These are phyloP conservation scores for Larimichthys polyactis DNA, from an alignment of 2,113 vertebrate genomes.

Conservation along the genomic window DNA sequence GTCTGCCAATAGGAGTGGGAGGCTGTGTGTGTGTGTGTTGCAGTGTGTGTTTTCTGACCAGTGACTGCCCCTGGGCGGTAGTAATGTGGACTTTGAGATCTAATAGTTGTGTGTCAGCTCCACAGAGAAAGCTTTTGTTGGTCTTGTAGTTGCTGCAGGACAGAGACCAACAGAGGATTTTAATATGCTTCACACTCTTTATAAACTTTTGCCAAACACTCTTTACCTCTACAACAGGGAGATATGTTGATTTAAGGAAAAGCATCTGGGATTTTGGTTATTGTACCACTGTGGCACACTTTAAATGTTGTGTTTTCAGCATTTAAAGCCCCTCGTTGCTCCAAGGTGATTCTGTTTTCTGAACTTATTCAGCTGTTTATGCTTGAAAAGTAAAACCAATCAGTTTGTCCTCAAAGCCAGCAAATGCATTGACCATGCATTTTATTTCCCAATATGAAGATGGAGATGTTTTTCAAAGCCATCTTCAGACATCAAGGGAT, in stretches of 20 bases:
- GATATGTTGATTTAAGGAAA: not conserved
- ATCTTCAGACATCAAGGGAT: not conserved
- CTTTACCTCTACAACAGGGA: not conserved
- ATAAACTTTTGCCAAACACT: not conserved
- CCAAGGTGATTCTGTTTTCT: not conserved
- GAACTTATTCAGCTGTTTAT: not conserved
- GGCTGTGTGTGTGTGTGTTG: conserved; percentile 29
- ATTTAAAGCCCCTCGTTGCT: not conserved
- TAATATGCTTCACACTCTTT: conserved; percentile 8
- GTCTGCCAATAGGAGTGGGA: conserved; percentile 37
- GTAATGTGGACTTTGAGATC: conserved; percentile 75
- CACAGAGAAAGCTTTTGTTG: conserved; percentile 71
- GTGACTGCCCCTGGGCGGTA: conserved; percentile 37
- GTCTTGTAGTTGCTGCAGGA: conserved; percentile 45
- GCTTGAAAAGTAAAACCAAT: not conserved
- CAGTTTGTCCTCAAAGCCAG: not conserved
- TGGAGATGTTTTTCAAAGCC: not conserved
- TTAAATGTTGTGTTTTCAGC: conserved; percentile 13
- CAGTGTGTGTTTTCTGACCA: conserved; percentile 56
- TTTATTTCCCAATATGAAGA: not conserved
- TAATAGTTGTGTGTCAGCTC: conserved; percentile 50
- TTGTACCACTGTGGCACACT: not conserved
- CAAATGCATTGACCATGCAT: not conserved
- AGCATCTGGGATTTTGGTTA: conserved; percentile 4
- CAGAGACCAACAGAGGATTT: conserved; percentile 9